phyloP scores from a whole-genome alignment of 2,797 vertebrate species.

The Antennarius maculatus region DNA sequence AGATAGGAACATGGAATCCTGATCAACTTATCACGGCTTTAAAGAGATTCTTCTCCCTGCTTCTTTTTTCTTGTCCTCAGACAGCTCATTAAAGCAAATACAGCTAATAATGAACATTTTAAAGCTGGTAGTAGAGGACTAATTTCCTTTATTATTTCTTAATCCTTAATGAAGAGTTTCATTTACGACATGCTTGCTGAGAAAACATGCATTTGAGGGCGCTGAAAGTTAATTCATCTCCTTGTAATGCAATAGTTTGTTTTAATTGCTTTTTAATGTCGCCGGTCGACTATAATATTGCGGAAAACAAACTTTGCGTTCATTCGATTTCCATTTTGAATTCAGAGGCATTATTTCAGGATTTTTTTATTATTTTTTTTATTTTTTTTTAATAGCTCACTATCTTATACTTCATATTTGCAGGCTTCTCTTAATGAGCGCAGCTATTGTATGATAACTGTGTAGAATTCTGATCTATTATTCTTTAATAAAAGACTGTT shows the following conservation, averaged over 20 bases:
- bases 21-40: constrained; percentile 68
- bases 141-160: constrained; percentile 79
- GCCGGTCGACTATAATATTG: constrained; percentile 75
- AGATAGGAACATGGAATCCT: constrained; percentile 68
- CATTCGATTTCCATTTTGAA: constrained; percentile 70
- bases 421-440: constrained; percentile 52
- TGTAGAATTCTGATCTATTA: constrained; percentile 50
- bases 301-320: constrained; percentile 76
- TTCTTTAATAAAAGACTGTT: constrained; percentile 73
- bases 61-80: constrained; percentile 29
- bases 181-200: constrained; percentile 67
- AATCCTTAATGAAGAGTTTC: constrained; percentile 82
- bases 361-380: constrained; percentile 46
- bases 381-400: constrained; percentile 52
- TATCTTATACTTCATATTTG: constrained; percentile 44
- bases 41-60: constrained; percentile 52
- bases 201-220: constrained; percentile 73
- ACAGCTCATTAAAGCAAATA: constrained; percentile 75
- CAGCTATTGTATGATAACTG: constrained; percentile 46
- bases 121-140: constrained; percentile 63
- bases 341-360: constrained; percentile 60
- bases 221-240: constrained; percentile 73
- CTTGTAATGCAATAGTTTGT: constrained; percentile 81
- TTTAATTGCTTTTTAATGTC: constrained; percentile 85
- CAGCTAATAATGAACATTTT: constrained; percentile 78